Evolutionary conservation across 30 jellyfish, hydroid and myxozoan genomes (phyloP), one percentile per base, ranked within the genome.

Genomic region (Mastigias papua): DNA sequence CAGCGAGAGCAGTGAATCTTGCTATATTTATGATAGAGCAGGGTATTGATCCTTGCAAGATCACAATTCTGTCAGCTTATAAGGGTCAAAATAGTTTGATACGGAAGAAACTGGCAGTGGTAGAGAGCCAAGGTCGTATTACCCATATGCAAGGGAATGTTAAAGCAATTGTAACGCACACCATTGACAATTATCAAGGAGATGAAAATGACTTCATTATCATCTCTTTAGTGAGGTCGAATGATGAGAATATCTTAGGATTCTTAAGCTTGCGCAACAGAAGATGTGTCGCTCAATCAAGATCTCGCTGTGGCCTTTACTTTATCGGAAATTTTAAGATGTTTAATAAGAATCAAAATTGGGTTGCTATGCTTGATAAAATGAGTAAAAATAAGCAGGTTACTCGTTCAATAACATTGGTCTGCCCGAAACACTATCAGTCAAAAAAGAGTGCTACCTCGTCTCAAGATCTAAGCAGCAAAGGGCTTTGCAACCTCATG

Each of bases 131-230:
- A 30, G 30, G 26, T 22, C 74, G 48, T 42, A 26, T 30, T 6
- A 61, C 32, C 8, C 27, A 50, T 35, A 66, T 48, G 28, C 54
- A 54, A 25, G 78, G 49, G 23, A 29, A 29, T 15, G 61, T 31
- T 6, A 69, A 69, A 22, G 37, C 22, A 26, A 67, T 90, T 16
- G 57, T 73, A 26, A 78, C 83, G 26, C 90, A 90, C 8, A 90
- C 97, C n/a, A 69, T 90, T 23, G 97, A 90, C 48, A 90, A 67
- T 64, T 90, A 77, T 69, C 97, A 90, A 90, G 97, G 97, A 13
- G 97, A 90, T 73, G 97, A 90, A 48, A 90, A 90, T 54, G 94
- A 90, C 42, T 50, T 90, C 34, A 91, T 90, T 3, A 90, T 90
- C 57, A 90, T 90, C 9, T 90, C 97, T 0, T 77, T 90, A 15